Evolutionary conservation across 2,113 vertebrate species (phyloP), one percentile per base, ranked within the genome.

Genomic region (Nothobranchius furzeri): DNA sequence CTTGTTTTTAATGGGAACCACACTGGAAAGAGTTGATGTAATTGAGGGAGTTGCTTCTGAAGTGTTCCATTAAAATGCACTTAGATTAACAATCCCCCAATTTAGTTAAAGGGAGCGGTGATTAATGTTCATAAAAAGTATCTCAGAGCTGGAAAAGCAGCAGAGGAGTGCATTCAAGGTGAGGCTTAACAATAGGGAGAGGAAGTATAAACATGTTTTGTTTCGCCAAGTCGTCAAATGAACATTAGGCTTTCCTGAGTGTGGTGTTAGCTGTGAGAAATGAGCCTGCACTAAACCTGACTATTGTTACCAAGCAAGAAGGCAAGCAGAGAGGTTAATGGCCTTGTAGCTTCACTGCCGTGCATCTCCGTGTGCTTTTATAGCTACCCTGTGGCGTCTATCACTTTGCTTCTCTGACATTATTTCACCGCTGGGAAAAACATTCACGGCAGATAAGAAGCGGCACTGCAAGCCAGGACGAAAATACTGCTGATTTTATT

Each of bases 11-110:
- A 92, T 88, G 30, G 76, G 79, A 68, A 73, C 83, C 78, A 74
- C 68, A 64, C 73, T 90, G 87, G 83, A 91, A 84, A 84, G 75
- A 71, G 80, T 84, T 84, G 83, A 79, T 78, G 82, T 88, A 85
- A 81, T 82, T 83, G 77, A 75, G 79, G 81, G 81, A 78, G 78
- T 83, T 81, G 74, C 74, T 82, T 83, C 85, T 82, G 70, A 86
- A 83, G 87, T 84, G 76, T 87, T 86, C 82, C 75, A 81, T 90
- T 84, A 87, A 90, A 90, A 87, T 78, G 70, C 84, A 87, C 80
- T 88, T 84, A 77, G 30, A 85, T 86, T 81, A 85, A 85, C 87
- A 81, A 67, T 60, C 74, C 49, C 75, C 17, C 84, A 77, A 82
- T 88, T 87, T 82, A 80, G 73, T 79, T 73, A 82, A 81, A 85